These are phyloP conservation scores for Hemicordylus capensis DNA, from an alignment of 2,113 vertebrate species.

Conservation along the genomic window DNA sequence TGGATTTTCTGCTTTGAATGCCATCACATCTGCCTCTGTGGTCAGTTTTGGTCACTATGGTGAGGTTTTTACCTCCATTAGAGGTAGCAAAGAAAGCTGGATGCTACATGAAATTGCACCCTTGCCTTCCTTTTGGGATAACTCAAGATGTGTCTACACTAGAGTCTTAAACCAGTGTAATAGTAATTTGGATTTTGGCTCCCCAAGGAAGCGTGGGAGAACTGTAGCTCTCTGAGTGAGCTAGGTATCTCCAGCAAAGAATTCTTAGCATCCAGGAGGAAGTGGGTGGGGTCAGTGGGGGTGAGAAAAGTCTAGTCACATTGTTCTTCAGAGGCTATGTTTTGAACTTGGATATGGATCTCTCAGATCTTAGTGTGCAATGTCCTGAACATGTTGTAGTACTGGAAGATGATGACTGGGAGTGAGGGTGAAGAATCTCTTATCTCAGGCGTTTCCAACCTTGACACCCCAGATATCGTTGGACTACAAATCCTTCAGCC, in stretches of 20 bases:
- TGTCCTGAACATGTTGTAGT: not conserved
- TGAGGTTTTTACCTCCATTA: not conserved
- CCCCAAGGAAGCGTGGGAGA: not conserved
- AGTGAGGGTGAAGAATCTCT: not conserved
- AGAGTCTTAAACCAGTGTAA: not conserved
- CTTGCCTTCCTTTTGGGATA: not conserved
- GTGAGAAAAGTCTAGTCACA: not conserved
- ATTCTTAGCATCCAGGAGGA: not conserved
- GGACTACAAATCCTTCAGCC: too few relatives aligned
- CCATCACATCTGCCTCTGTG: not conserved
- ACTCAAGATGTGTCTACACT: not conserved
- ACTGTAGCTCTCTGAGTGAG: not conserved
- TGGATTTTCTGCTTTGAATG: not conserved
- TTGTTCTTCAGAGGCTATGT: rapidly evolving
- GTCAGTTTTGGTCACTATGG: not conserved
- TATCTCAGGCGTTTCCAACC: too few relatives aligned
- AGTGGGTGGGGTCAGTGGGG: not conserved
- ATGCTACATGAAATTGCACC: not conserved
- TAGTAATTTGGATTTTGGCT: not conserved
- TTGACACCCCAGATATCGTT: too few relatives aligned
- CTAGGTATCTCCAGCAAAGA: not conserved
- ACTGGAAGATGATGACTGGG: not conserved
- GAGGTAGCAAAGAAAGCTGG: not conserved
- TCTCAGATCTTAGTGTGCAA: not conserved
- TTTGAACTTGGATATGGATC: not conserved